Conservation (phyloP, 2,888 invertebrate genomes). For the Ferrisia virgata region DNA sequence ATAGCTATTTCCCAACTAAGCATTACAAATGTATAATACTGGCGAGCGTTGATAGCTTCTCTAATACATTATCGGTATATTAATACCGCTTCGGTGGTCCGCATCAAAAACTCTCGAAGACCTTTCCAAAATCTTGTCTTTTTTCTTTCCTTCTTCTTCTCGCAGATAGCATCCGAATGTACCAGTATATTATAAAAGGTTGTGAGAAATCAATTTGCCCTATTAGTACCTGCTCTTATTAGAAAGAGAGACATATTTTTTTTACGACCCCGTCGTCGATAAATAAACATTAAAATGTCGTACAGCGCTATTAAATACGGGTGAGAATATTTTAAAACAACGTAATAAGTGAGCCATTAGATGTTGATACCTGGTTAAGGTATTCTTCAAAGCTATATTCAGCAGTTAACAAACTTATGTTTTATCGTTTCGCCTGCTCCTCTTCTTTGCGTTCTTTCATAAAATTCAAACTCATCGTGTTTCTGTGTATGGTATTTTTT, state of each 20-base stretch:
- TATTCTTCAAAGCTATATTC: constrained; percentile 19
- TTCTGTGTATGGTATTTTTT: neutral
- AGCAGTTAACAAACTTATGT: constrained; percentile 33
- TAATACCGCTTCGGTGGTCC: constrained; percentile 40
- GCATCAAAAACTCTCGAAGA: constrained; percentile 39
- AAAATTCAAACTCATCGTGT: neutral
- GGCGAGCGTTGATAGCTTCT: constrained; percentile 29
- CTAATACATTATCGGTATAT: constrained; percentile 31
- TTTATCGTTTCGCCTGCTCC: constrained; percentile 32
- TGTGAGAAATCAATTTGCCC: constrained; percentile 46
- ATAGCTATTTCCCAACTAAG: neutral
- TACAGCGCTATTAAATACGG: constrained; percentile 43
- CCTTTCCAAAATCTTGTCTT: constrained; percentile 37
- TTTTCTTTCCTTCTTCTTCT: neutral
- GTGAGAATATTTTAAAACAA: constrained; percentile 44
- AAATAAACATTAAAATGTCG: constrained; percentile 45
- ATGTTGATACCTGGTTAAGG: constrained; percentile 38
- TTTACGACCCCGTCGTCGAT: constrained; percentile 43
- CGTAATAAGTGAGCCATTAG: constrained; percentile 42
- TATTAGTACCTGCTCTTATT: constrained; percentile 45
- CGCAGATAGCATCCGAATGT: constrained; percentile 10
- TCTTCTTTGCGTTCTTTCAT: neutral
- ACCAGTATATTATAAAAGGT: constrained; percentile 38
- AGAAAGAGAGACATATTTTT: constrained; percentile 41
- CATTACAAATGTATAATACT: too few relatives aligned